Evolutionary conservation across 1,140 invertebrate species (phyloP), one percentile per base, ranked within the genome.

Genomic region (Reticulitermes speratus): DNA sequence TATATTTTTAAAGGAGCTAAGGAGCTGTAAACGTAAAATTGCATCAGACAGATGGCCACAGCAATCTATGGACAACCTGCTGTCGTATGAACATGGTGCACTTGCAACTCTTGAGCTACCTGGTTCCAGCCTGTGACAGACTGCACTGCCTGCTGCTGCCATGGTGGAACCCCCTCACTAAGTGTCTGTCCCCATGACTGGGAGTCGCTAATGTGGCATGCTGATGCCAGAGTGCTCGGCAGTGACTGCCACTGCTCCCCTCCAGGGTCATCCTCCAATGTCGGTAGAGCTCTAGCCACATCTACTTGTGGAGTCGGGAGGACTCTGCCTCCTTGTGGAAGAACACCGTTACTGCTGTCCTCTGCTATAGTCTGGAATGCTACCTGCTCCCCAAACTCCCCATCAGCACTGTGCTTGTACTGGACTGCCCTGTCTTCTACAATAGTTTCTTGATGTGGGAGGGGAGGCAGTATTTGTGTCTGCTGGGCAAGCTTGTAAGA

Each of bases 401-500:
- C 83, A 6, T 45, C 83, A 25, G 19, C 25, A n/a, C 38, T 8
- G 82, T 45, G 82, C 38, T 83, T n/a, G 84, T 86, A 23, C 87
- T 86, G 23, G 45, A 25, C 59, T 59, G 87, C 83, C 85, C 85
- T 89, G 88, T 84, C 87, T 88, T 86, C 38, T 21, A 48, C 21
- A 69, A 44, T 30, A 12, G 32, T 82, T 45, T 59, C 86, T 7
- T 44, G 25, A 25, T 89, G 87, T 9, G 92, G 92, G 69, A 93
- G 89, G 0, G 94, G 93, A 55, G 91, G 92, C 30, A 95, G 90
- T 87, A 95, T 92, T 88, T 94, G 92, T 87, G 92, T 91, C 89
- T 96, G 95, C 89, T 96, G 95, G 55, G 95, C 95, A 86, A 96
- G 89, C 89, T 96, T 96, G 90, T 96, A 96, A 82, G 95, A 96